These are phyloP conservation scores for Anastrepha obliqua DNA, from an alignment of 1,140 invertebrate genomes.

Conservation along the genomic window DNA sequence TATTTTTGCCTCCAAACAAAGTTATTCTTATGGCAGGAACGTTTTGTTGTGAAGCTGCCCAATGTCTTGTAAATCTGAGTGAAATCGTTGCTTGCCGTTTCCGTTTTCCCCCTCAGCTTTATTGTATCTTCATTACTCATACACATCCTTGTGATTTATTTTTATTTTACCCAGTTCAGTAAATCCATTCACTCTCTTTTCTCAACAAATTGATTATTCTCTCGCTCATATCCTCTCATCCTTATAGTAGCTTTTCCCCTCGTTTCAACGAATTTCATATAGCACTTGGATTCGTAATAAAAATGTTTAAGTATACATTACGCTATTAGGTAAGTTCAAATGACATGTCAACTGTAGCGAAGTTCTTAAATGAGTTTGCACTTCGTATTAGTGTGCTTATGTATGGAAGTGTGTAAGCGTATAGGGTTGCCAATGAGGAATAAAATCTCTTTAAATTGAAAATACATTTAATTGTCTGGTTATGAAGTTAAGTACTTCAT, in stretches of 20 bases:
- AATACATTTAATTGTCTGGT: no score
- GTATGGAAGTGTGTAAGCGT: no score
- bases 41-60: no score
- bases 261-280: background rate
- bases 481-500: no score
- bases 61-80: constrained; percentile 4
- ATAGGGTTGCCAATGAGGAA: no score
- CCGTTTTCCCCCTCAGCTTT: background rate
- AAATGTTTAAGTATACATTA: constrained; percentile 38
- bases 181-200: background rate
- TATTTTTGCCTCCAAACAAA: no score
- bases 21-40: no score
- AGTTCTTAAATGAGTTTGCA: constrained; percentile 22
- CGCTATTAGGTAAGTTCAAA: constrained; percentile 8
- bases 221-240: background rate
- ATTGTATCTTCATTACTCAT: background rate
- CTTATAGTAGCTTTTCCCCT: background rate
- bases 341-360: constrained; percentile 36
- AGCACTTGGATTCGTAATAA: background rate
- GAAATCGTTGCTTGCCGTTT: background rate
- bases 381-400: background rate
- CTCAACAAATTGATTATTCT: background rate
- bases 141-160: background rate
- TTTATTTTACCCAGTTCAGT: background rate
- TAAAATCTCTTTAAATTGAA: no score